A percentile compares a stretch with the other conserved stretches of the same genome.
phyloP scores from a whole-genome alignment of 2,113 vertebrate species.

The Phainopepla nitens region DNA sequence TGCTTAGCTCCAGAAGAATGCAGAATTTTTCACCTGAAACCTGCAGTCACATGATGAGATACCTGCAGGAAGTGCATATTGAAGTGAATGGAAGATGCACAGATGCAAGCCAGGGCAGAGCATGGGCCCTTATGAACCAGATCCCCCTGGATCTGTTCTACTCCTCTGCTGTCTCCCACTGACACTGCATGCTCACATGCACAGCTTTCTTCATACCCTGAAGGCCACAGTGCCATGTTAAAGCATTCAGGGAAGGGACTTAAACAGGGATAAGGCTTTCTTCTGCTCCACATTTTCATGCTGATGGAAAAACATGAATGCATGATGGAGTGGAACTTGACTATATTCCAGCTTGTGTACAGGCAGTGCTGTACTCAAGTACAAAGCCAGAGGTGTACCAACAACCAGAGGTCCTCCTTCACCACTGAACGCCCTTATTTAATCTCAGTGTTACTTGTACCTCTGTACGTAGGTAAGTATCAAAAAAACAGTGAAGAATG shows the following conservation, averaged over 20 bases:
- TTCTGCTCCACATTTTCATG: neutral
- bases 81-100: neutral
- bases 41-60: neutral
- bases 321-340: neutral
- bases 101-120: neutral
- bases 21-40: neutral
- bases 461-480: neutral
- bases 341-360: neutral
- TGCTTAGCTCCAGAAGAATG: neutral
- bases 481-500: neutral
- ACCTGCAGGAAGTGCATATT: neutral
- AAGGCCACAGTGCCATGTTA: neutral
- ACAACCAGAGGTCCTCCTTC: neutral
- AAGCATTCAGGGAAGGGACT: neutral
- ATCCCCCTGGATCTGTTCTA: neutral
- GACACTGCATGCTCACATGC: accelerated
- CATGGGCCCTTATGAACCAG: accelerated
- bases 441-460: neutral
- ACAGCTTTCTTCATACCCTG: neutral
- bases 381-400: neutral
- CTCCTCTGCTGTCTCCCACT: neutral
- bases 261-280: neutral
- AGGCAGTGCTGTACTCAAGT: neutral
- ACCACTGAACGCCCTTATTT: neutral
- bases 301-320: neutral